Evolutionary conservation across 2,888 invertebrate genomes (phyloP), one percentile per base, ranked within the genome.

Genomic region (Elmis aenea): DNA sequence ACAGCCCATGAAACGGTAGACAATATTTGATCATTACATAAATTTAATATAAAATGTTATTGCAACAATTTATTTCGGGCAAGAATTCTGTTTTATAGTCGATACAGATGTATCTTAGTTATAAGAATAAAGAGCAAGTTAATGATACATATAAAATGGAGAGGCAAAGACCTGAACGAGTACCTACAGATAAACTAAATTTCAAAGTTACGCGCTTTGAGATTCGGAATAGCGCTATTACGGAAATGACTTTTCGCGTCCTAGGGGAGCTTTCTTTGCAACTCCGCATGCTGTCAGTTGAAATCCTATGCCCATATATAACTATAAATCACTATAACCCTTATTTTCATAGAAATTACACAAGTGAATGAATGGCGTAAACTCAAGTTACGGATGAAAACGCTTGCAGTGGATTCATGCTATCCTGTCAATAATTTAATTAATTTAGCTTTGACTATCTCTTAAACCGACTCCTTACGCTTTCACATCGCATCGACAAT

Each of bases 211-310:
- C 43, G 38, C 38, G 38, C 29, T 18, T 21, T 43, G 33, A 26
- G 35, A 36, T 28, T 26, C 35, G 26, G 38, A 38, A 38, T 34
- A 29, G 30, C 33, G 33, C 42, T 38, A 42, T 42, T 42, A 42
- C 28, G 33, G 37, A 33, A 42, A 42, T 38, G 42, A 43, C 36
- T 43, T 38, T 25, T 43, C 32, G 25, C 26, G 26, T 36, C 38
- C 38, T 39, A 15, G 12, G 38, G 36, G 38, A 43, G 34, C 26
- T 30, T 34, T 32, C 38, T 38, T 34, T 31, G 22, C 30, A 22
- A 38, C 31, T 38, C 31, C 36, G 22, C 29, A 25, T 26, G 26
- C 30, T 30, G 30, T 36, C 36, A 30, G 20, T 8, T 20, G 24
- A 29, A 36, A 31, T 36, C 27, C 35, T 35, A 27, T 26, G 28